Evolutionary conservation across 2,888 invertebrate genomes (phyloP), one percentile per base, ranked within the genome.

Genomic region (Diaprepes abbreviatus): DNA sequence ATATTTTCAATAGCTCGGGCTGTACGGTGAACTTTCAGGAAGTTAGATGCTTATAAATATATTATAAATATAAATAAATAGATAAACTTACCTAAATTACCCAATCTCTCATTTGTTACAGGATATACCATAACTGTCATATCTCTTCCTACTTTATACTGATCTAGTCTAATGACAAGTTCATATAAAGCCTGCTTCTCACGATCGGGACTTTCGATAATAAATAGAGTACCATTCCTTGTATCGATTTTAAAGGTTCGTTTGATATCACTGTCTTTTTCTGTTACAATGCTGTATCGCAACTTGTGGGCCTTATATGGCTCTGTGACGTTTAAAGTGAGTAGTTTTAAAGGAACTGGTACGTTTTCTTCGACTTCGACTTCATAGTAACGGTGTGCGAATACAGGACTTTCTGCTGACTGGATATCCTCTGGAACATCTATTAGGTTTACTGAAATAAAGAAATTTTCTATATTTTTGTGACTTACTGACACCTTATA

Each of bases 301-400:
- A 91, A 87, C 78, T 88, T 87, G 19, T 90, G 90, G 19, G 87
- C 86, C 71, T 87, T 88, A 66, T 91, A 89, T 38, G 88, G 86
- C 10, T 91, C 90, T 0, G 92, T 91, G 0, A 94, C 88, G 79
- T 94, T 95, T 1, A 96, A 82, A 57, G 92, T 92, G 7, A 95
- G 85, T 3, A 96, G 82, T 79, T 91, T 89, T 3, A 92, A 83
- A 0, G 95, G 95, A 0, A 92, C 89, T 10, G 88, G 88, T 19
- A 91, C 90, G 79, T 95, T 95, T 83, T 95, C 95, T 75, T 91
- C 90, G 1, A 96, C 89, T 82, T 93, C 91, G 12, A 95, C 87
- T 82, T 94, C 94, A 78, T 93, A 95, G 79, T 94, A 93, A 43
- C 84, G 75, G 76, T 85, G 84, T 24, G 83, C 79, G 74, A 86